Evolutionary conservation across 1,140 invertebrate species (phyloP), one percentile per base, ranked within the genome.

Genomic region (Heliconius hermathena): DNA sequence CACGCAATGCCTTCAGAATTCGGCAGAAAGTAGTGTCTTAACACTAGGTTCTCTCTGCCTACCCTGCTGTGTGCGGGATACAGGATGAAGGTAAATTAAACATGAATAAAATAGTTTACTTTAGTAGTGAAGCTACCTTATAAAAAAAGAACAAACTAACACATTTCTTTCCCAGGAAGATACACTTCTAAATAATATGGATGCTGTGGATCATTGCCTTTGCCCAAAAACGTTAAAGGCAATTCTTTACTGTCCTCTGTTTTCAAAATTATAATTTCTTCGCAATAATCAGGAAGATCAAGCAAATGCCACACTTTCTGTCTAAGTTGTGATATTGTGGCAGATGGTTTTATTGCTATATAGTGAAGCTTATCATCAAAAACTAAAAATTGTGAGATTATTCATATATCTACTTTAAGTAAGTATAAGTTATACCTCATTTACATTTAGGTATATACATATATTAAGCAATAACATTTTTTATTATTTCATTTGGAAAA

Each of bases 181-280:
- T 89, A 94, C n/a, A 94, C 92, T 82, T 93, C 91, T 60, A 94
- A 82, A n/a, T 91, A 80, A 54, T 85, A 94, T 4, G 92, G 92
- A 60, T 88, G 87, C 22, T 92, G 89, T 0, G 92, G 92, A 76
- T 90, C 84, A 72, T 94, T 94, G 11, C 92, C 92, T 74, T 87
- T 89, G 38, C 91, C 81, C 8, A 94, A 80, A 2, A 88, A 84
- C 0, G 90, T 90, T 6, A 94, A 76, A 5, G 91, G 89, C 85
- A 94, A 81, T 76, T 92, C 90, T 0, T 78, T 76, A 8, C 89
- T 86, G 9, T 87, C 83, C 22, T 79, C 80, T 13, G 86, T 82
- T 83, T 93, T 92, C 0, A 94, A 82, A 18, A 92, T 83, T 22
- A 94, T 91, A 1, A 91, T 73, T 82, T 94, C 92, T 22, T 94